Conservation (phyloP, 2,888 invertebrate genomes). For the Pharmacophagus antenor region DNA sequence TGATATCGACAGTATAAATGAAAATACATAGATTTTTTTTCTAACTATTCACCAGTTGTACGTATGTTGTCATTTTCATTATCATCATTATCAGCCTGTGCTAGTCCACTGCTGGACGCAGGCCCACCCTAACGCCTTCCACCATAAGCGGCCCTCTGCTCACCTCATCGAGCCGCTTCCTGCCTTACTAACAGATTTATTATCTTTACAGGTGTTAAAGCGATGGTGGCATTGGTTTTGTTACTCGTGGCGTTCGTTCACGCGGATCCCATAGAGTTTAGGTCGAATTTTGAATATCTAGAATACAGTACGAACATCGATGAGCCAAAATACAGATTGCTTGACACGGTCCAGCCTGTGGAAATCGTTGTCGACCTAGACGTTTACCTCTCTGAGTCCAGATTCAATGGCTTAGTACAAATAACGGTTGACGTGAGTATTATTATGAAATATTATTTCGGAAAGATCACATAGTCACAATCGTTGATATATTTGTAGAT, state of each 20-base stretch:
- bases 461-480: no score
- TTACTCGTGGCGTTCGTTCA: slow-evolving; percentile 49
- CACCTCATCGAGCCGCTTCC: no score
- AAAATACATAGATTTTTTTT: no score
- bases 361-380: slow-evolving; percentile 56
- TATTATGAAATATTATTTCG: not conserved
- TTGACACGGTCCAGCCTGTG: slow-evolving; percentile 54
- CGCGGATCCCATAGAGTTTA: slow-evolving; percentile 55
- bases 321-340: slow-evolving; percentile 58
- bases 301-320: slow-evolving; percentile 53
- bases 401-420: slow-evolving; percentile 54
- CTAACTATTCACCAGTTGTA: no score
- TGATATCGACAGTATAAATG: no score
- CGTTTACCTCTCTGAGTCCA: slow-evolving; percentile 50
- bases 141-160: no score
- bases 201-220: slow-evolving; percentile 50
- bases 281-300: slow-evolving; percentile 56
- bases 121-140: no score
- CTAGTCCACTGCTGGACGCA: no score
- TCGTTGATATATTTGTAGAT: no score
- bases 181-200: no score
- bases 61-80: no score
- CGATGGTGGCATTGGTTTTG: slow-evolving; percentile 48
- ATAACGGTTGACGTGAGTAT: slow-evolving; percentile 54
- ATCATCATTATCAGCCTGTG: no score